A percentile compares a stretch with the other conserved stretches of the same genome.
Conservation (phyloP, 2,797 vertebrate genomes). For the Cuniculus paca region DNA sequence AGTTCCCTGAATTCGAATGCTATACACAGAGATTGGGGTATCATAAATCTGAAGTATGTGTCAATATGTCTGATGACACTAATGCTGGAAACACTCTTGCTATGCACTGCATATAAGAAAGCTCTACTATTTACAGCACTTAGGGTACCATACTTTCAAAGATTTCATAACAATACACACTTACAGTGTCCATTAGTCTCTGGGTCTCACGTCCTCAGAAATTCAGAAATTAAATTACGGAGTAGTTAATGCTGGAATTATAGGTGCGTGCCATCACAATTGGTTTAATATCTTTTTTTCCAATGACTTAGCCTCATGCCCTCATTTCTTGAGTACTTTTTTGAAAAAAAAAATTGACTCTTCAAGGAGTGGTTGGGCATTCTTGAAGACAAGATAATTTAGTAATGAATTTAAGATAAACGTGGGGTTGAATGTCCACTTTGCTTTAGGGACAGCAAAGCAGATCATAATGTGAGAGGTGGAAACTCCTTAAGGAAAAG, state of each 20-base stretch:
- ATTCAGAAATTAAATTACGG: background rate
- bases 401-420: background rate
- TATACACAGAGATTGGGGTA: fast-evolving
- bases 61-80: background rate
- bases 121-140: background rate
- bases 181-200: background rate
- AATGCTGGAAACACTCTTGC: background rate
- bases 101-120: background rate
- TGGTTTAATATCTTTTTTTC: background rate
- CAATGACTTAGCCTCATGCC: background rate
- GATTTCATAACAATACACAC: background rate
- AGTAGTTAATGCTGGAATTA: background rate
- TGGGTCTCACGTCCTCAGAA: background rate
- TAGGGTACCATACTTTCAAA: background rate
- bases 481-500: background rate
- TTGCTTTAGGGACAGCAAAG: background rate
- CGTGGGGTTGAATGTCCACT: background rate
- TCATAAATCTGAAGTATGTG: background rate
- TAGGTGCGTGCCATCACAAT: background rate
- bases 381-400: fast-evolving
- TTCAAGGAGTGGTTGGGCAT: background rate
- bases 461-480: background rate
- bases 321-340: background rate
- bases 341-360: background rate
- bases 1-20: background rate